Base-by-base conservation (phyloP, 1,140 invertebrate species). In the Pissodes strobi region DNA sequence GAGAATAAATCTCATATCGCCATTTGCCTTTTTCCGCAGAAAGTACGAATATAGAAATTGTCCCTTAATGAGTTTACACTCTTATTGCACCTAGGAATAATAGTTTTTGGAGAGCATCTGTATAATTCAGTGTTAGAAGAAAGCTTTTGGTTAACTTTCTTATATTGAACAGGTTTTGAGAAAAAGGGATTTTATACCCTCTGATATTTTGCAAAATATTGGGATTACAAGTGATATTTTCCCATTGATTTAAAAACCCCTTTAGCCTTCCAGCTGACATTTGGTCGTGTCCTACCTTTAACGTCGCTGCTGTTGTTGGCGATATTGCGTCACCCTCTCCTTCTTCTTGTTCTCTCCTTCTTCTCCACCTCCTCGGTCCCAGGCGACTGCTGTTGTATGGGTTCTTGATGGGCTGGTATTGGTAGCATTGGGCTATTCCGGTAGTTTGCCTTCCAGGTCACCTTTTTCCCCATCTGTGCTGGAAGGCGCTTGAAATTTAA, bases 41-140 rank as follows among this genome's bases (percentile, higher is more conserved):
- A 59, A 74, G 61, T 60, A 72, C 9, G 30, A 22, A 2, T 69
- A 71, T 27, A 72, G 30, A 52, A 71, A 72, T 52, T 72, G 65
- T 48, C 52, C 52, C 37, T 63, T 21, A 64, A 58, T 48, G 70
- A 46, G 34, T 9, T 57, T 46, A 49, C 56, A 59, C 27, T 49
- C 2, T 4, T 27, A 49, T 48, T 6, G 43, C 56, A 9, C 43
- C 43, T n/a, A 30, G 2, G 6, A 8, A 4, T 12, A 59, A 9
- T 49, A 59, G 18, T 49, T 49, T 45, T 17, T 59, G 3, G n/a
- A 52, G 8, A 5, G 5, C 45, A 19, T 48, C 19, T 12, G 49
- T 8, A 27, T 23, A 19, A n/a, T 15, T 55, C 19, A 17, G 15
- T 45, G 6, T 39, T 5, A 48, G 5, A 13, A 15, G 5, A 15